Conservation (phyloP, 2,113 vertebrate species). For the Rhineura floridana region DNA sequence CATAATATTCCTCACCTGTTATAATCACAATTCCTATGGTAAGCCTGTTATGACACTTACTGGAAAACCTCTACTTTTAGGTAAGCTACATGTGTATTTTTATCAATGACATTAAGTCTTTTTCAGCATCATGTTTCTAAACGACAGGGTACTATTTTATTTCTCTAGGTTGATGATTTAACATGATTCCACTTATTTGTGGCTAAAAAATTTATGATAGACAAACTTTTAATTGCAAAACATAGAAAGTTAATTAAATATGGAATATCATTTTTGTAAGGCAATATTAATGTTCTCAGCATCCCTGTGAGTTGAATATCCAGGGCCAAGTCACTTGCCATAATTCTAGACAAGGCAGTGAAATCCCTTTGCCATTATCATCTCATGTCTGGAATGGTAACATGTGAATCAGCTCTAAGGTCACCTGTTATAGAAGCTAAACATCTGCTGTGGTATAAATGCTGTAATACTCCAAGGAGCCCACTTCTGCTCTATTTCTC, state of each 20-base stretch:
- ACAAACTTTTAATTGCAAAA: background rate
- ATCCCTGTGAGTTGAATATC: background rate
- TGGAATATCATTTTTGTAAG: constrained; percentile 23
- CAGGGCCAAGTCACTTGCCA: background rate
- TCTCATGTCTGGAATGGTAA: background rate
- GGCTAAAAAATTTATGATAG: background rate
- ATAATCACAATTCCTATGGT: background rate
- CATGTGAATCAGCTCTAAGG: fast-evolving
- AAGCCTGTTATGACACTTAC: constrained; percentile 17
- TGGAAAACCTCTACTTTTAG: constrained; percentile 39
- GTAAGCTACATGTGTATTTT: constrained; percentile 6
- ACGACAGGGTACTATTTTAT: constrained; percentile 1
- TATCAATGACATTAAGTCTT: background rate
- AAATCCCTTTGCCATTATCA: background rate
- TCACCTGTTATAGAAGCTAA: background rate
- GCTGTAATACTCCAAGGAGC: fast-evolving
- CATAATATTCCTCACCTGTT: constrained; percentile 1
- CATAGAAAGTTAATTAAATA: constrained; percentile 42
- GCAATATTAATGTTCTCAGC: constrained; percentile 35
- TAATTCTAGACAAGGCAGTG: background rate
- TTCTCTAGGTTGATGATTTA: background rate
- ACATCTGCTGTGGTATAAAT: background rate
- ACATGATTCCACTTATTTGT: background rate
- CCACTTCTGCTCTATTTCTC: fast-evolving
- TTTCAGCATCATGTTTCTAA: constrained; percentile 25